Base-by-base conservation (phyloP, 1,140 invertebrate genomes). In the Hycleus cichorii region DNA sequence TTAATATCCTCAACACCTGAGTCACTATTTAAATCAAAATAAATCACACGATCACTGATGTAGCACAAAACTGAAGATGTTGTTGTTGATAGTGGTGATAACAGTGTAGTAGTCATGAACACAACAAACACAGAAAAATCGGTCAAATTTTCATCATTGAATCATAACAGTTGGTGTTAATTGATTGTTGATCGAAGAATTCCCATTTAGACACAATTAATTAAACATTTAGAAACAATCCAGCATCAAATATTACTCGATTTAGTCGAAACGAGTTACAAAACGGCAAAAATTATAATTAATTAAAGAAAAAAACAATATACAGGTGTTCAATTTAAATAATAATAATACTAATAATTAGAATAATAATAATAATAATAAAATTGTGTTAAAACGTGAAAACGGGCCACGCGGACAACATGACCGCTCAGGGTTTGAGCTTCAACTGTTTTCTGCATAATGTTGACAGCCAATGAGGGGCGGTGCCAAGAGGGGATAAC, bases 381-480 rank as follows among this genome's bases (percentile, higher is more conserved):
- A 32, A 60, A 60, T 47, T 55, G 55, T 4, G 4, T 55, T 57
- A 67, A 62, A 69, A 68, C 68, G 66, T 69, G 69, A 62, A 52
- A 66, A 56, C 59, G 59, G 63, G 63, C 64, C 50, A 61, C 69
- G 60, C 65, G 64, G 67, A 68, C 69, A 69, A 72, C 70, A 70
- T 72, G 58, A 69, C 67, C 67, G 63, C 58, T 62, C 67, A 63
- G 62, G 57, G 65, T 68, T 68, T 64, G 58, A 67, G 65, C 70
- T 72, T 68, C 67, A 68, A 72, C 70, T 72, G 69, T 69, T 65
- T 70, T 65, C 59, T 70, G 63, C 64, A 66, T 70, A 67, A 64
- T 64, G 63, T 68, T 68, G 64, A 68, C 64, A 68, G 70, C 69
- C 70, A 70, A 69, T 70, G 67, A 69, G 70, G 68, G 68, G 68